Evolutionary conservation across 2,888 invertebrate species (phyloP).

Genomic region (Schizotus pectinicornis): DNA sequence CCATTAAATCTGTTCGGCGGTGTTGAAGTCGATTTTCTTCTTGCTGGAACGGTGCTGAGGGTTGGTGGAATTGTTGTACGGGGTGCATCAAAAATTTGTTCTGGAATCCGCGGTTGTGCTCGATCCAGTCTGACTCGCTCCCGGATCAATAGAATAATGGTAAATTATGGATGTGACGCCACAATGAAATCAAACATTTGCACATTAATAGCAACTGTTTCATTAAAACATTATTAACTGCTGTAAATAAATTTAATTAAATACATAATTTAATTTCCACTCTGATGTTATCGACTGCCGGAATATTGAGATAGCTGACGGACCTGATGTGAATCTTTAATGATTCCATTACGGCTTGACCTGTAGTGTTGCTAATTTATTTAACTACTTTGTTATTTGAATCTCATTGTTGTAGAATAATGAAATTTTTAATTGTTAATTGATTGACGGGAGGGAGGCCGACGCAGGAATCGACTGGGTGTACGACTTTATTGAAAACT

Average conservation of each 20-base stretch:
- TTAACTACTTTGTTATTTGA: constrained; percentile 49
- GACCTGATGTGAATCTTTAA: constrained; percentile 52
- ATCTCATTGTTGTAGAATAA: constrained; percentile 47
- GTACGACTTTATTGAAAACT: constrained; percentile 28
- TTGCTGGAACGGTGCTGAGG: no score
- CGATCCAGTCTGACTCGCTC: not conserved
- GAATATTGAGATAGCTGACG: constrained; percentile 41
- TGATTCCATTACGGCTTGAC: constrained; percentile 52
- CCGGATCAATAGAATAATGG: constrained; percentile 12
- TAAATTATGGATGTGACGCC: constrained; percentile 40
- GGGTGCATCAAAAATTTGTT: not conserved
- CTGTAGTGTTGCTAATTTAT: constrained; percentile 52
- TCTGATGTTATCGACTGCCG: constrained; percentile 34
- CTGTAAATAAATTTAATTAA: constrained; percentile 48
- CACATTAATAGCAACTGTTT: constrained; percentile 48
- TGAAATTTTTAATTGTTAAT: constrained; percentile 46
- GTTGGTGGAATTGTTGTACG: not conserved
- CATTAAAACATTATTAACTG: constrained; percentile 48
- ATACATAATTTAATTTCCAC: constrained; percentile 45
- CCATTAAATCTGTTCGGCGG: no score
- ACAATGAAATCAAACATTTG: constrained; percentile 46
- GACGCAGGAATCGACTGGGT: constrained; percentile 11
- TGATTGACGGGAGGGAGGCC: constrained; percentile 39
- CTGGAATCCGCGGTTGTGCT: not conserved
- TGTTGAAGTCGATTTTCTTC: no score